A percentile compares a stretch with the other conserved stretches of the same genome.
These are phyloP conservation scores for Physella acuta DNA, from an alignment of 1,140 invertebrate genomes.

Conservation along the genomic window DNA sequence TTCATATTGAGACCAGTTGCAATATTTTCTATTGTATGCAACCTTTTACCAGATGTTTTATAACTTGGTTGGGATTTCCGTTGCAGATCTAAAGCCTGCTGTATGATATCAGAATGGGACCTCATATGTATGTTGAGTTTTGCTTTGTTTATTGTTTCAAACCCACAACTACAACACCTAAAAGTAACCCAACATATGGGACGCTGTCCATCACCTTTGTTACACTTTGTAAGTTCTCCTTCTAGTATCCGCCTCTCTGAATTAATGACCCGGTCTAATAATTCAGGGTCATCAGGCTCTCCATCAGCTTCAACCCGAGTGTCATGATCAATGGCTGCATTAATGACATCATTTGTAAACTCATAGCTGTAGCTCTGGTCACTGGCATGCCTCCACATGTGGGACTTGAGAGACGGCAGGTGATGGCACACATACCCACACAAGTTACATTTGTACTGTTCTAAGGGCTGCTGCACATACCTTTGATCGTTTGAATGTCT, in stretches of 20 bases:
- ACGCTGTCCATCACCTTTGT: conserved; percentile 28
- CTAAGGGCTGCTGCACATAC: conserved; percentile 57
- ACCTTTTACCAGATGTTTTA: not conserved
- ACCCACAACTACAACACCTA: conserved; percentile 59
- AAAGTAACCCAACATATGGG: conserved; percentile 55
- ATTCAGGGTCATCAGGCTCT: conserved; percentile 38
- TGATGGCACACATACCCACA: conserved; percentile 61
- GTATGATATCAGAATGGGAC: conserved; percentile 51
- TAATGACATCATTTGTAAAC: conserved; percentile 58
- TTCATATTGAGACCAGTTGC: not conserved
- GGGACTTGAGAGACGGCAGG: conserved; percentile 58
- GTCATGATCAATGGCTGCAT: conserved; percentile 59
- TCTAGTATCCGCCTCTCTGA: conserved; percentile 43
- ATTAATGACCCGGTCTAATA: conserved; percentile 38
- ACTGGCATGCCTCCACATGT: conserved; percentile 60
- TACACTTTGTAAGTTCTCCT: conserved; percentile 36
- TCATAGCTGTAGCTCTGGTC: conserved; percentile 58
- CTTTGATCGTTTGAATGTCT: conserved; percentile 57
- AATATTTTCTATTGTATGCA: not conserved
- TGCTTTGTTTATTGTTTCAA: conserved; percentile 57
- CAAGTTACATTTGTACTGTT: conserved; percentile 60
- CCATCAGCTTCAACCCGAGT: conserved; percentile 39
- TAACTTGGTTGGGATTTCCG: not conserved
- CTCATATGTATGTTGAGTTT: conserved; percentile 56
- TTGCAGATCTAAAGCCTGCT: conserved; percentile 46